Evolutionary conservation across 2,113 vertebrate species (phyloP).

Genomic region (Hyperopisus bebe): DNA sequence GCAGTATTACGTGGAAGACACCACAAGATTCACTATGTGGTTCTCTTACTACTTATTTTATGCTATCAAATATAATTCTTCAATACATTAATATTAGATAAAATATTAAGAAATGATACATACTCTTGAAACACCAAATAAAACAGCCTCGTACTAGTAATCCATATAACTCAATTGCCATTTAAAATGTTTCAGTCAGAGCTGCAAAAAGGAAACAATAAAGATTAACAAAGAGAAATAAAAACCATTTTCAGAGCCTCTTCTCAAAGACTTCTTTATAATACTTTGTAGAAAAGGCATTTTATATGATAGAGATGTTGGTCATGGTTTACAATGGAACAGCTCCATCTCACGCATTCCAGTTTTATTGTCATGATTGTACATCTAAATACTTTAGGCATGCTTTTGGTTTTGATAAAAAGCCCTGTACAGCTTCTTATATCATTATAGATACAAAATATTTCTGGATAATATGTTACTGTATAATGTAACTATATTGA

Average conservation of each 20-base stretch:
- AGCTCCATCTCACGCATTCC: neutral
- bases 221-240: neutral
- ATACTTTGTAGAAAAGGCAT: neutral
- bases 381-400: conserved; percentile 11
- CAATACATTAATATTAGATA: neutral
- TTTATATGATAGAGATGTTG: conserved; percentile 27
- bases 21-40: neutral
- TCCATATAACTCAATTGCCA: neutral
- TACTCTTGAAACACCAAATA: neutral
- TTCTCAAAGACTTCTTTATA: neutral
- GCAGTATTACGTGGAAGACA: neutral
- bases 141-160: neutral
- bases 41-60: neutral
- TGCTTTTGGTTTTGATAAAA: conserved; percentile 57
- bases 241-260: neutral
- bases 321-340: conserved; percentile 26
- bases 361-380: conserved; percentile 24
- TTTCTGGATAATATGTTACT: neutral
- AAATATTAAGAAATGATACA: neutral
- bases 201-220: neutral
- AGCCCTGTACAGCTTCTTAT: conserved; percentile 42
- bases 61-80: neutral
- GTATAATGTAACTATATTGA: neutral
- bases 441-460: neutral
- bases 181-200: neutral